These are phyloP conservation scores for Pseudopipra pipra DNA, from an alignment of 2,113 vertebrate genomes.

Conservation along the genomic window DNA sequence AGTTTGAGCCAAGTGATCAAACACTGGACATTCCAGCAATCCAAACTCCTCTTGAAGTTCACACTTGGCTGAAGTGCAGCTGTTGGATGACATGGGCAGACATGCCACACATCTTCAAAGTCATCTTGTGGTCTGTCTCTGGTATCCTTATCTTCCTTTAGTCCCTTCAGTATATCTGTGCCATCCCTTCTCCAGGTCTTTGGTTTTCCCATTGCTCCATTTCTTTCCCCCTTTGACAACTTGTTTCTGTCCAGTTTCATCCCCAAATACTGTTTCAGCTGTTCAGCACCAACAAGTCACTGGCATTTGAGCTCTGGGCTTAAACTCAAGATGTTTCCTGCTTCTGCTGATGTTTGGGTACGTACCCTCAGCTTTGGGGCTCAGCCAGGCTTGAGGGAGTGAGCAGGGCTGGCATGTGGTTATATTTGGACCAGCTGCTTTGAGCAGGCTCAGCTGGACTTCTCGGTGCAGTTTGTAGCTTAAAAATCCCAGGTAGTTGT, in stretches of 20 bases:
- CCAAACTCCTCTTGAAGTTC: neutral
- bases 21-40: neutral
- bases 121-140: neutral
- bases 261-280: neutral
- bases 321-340: neutral
- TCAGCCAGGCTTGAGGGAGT: neutral
- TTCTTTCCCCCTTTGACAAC: neutral
- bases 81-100: neutral
- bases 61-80: rapidly evolving
- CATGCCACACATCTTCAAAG: neutral
- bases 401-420: neutral
- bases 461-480: neutral
- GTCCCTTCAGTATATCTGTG: neutral
- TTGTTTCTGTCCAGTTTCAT: neutral
- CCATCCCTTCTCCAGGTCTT: neutral
- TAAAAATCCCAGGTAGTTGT: neutral
- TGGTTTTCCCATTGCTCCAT: neutral
- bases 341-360: neutral
- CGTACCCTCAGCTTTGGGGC: neutral
- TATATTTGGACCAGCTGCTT: neutral
- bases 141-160: neutral
- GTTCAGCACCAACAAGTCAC: neutral
- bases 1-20: neutral
- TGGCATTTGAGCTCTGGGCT: neutral
- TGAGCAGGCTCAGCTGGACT: neutral